A percentile compares a stretch with the other conserved stretches of the same genome.
Conservation (phyloP, 2,888 invertebrate species). For the Rambutsinella grinnellia region DNA sequence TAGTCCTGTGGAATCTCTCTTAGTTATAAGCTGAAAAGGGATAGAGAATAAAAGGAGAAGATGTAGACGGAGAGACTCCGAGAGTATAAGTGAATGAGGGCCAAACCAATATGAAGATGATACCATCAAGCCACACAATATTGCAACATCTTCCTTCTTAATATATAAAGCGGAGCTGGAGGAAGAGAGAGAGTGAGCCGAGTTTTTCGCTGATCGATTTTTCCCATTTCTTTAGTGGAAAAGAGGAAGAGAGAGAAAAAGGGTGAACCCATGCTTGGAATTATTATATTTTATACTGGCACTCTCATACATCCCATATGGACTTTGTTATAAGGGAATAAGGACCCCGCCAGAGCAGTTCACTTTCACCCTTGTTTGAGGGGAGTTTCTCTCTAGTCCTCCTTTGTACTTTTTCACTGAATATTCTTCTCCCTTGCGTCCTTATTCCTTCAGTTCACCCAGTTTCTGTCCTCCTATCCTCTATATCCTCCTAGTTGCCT, state of each 20-base stretch:
- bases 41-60: constrained; percentile 13
- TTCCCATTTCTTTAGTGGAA: not conserved
- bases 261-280: not conserved
- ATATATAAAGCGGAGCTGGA: not conserved
- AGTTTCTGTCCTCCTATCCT: not conserved
- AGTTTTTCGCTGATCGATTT: not conserved
- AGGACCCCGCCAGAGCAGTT: constrained; percentile 13
- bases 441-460: not conserved
- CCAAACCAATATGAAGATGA: not conserved
- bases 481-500: constrained; percentile 1
- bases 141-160: not conserved
- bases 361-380: constrained; percentile 21
- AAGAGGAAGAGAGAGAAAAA: not conserved
- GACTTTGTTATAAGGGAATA: not conserved
- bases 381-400: constrained; percentile 17
- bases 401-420: too few relatives aligned
- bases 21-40: not conserved
- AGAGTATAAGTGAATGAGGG: not conserved
- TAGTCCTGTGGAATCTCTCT: not conserved
- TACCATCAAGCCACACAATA: not conserved
- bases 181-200: not conserved
- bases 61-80: not conserved
- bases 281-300: not conserved
- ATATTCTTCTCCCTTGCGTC: not conserved
- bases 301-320: too few relatives aligned